Percentiles rank a stretch among this genome's conserved stretches.
phyloP scores from a whole-genome alignment of 1,140 invertebrate genomes.

The Leguminivora glycinivorella region DNA sequence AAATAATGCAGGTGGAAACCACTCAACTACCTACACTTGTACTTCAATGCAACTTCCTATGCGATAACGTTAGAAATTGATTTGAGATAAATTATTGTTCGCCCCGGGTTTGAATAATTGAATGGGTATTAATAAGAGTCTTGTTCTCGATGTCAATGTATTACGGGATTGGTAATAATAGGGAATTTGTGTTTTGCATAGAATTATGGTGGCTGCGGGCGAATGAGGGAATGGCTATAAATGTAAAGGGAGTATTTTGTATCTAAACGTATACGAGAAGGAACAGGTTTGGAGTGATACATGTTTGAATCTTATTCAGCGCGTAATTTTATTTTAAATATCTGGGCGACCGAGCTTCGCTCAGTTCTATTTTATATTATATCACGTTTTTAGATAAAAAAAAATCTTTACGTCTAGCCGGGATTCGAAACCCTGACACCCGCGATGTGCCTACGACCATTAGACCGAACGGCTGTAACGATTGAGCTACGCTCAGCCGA shows the following conservation, averaged over 20 bases:
- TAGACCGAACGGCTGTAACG: too few species aligned
- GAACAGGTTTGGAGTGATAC: too few species aligned
- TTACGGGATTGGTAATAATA: not conserved
- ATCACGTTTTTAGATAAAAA: too few species aligned
- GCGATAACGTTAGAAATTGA: conserved; percentile 58
- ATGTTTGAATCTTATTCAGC: too few species aligned
- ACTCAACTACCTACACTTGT: conserved; percentile 52
- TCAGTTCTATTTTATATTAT: too few species aligned
- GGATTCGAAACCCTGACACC: too few species aligned
- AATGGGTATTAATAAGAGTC: conserved; percentile 12
- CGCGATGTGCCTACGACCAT: too few species aligned
- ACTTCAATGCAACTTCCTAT: conserved; percentile 52
- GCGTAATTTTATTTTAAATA: too few species aligned
- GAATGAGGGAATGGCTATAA: not conserved
- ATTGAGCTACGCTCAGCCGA: too few species aligned
- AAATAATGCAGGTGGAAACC: conserved; percentile 70
- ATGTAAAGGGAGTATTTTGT: not conserved
- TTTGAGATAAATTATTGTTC: conserved; percentile 53
- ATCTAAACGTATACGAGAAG: not conserved
- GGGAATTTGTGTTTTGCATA: conserved; percentile 1
- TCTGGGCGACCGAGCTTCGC: too few species aligned
- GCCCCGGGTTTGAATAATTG: conserved; percentile 16
- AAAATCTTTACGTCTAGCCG: too few species aligned
- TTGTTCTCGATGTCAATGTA: conserved; percentile 10
- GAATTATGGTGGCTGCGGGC: not conserved